phyloP scores from a whole-genome alignment of 2,888 invertebrate genomes.

The Orchesella flavescens region DNA sequence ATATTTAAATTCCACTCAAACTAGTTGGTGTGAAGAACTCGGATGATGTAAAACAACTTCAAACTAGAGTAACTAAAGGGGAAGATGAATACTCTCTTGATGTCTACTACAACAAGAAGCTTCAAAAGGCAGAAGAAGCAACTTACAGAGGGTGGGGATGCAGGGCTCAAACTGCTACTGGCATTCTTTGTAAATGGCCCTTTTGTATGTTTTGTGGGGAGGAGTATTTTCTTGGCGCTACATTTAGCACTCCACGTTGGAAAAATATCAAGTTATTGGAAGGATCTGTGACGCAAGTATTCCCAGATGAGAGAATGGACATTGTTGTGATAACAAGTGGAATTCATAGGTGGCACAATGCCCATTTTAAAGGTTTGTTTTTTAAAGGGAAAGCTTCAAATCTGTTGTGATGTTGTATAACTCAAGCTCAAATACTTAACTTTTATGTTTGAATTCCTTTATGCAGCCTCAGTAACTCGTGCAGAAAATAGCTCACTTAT shows the following conservation, averaged over 20 bases:
- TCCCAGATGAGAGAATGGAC: conserved; percentile 1
- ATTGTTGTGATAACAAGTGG: conserved; percentile 11
- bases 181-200: conserved; percentile 37
- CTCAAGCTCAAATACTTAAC: too few relatives aligned
- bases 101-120: conserved; percentile 3
- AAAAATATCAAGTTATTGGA: conserved; percentile 31
- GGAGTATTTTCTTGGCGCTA: conserved; percentile 35
- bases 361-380: conserved; percentile 3
- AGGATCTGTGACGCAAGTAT: conserved; percentile 19
- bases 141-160: neutral
- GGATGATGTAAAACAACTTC: conserved; percentile 9
- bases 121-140: neutral
- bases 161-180: neutral
- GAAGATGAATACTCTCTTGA: conserved; percentile 19
- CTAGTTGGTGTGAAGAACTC: conserved; percentile 30
- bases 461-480: neutral
- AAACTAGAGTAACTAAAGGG: neutral
- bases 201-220: conserved; percentile 44
- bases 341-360: neutral
- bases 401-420: too few relatives aligned
- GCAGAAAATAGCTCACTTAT: neutral
- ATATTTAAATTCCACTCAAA: too few relatives aligned
- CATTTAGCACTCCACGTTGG: conserved; percentile 17
- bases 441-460: too few relatives aligned
- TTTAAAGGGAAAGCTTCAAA: too few relatives aligned